Conservation (phyloP, 2,113 vertebrate species). For the Suncus etruscus region DNA sequence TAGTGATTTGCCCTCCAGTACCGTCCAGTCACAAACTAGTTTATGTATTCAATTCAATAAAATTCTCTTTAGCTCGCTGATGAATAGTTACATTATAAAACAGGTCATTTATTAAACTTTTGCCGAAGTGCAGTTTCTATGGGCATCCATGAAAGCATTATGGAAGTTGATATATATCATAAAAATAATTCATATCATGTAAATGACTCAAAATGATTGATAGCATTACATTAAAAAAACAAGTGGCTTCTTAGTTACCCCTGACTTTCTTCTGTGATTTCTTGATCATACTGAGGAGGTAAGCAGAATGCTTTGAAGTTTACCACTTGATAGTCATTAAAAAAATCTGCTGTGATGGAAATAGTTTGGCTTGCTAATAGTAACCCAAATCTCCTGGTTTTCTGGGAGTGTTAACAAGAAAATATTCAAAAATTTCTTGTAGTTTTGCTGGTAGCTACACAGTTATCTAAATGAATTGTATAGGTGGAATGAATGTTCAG, state of each 20-base stretch:
- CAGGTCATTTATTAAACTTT: conserved; percentile 68
- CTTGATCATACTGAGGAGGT: not conserved
- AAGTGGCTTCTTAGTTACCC: not conserved
- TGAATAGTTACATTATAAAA: conserved; percentile 70
- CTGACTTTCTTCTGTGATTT: not conserved
- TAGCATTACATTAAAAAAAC: not conserved
- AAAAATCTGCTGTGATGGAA: not conserved
- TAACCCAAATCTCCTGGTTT: not conserved
- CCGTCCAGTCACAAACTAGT: conserved; percentile 75
- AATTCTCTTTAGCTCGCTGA: conserved; percentile 66
- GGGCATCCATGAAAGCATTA: conserved; percentile 57
- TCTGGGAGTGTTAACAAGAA: not conserved
- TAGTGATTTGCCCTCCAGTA: conserved; percentile 72
- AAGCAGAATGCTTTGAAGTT: not conserved
- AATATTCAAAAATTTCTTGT: not conserved
- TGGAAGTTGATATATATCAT: conserved; percentile 4
- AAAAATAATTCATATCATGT: conserved; percentile 61
- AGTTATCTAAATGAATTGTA: not conserved
- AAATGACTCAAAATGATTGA: conserved; percentile 29
- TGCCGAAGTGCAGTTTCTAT: conserved; percentile 61
- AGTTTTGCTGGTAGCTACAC: not conserved
- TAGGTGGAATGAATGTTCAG: not conserved
- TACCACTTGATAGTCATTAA: not conserved
- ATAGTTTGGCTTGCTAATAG: not conserved
- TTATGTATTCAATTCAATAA: conserved; percentile 76